phyloP scores from a whole-genome alignment of 1,140 invertebrate genomes.

The Pseudomyrmex dendroicus region DNA sequence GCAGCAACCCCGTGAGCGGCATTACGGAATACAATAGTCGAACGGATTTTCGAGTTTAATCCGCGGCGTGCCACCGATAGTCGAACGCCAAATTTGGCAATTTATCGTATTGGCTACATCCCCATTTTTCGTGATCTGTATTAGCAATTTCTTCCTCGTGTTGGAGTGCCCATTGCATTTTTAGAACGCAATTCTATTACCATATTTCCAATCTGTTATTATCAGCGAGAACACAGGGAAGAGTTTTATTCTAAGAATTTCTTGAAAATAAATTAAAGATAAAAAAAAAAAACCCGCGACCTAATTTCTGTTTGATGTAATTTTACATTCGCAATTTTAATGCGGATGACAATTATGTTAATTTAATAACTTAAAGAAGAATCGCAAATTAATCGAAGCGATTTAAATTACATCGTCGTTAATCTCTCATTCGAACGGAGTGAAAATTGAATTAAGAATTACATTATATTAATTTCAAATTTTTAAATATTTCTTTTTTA shows the following conservation, averaged over 20 bases:
- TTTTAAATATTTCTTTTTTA: too few relatives aligned
- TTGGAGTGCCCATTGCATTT: too few relatives aligned
- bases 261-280: neutral
- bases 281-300: neutral
- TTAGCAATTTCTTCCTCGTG: neutral
- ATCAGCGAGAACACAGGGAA: neutral
- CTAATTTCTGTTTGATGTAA: neutral
- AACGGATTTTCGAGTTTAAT: constrained; percentile 45
- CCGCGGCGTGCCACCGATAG: constrained; percentile 1
- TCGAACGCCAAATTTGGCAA: constrained; percentile 43
- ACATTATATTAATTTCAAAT: constrained; percentile 3
- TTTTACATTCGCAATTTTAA: neutral
- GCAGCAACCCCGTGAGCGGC: constrained; percentile 42
- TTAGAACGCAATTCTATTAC: neutral
- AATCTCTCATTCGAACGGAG: neutral
- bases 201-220: neutral
- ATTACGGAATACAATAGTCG: constrained; percentile 31
- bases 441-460: constrained; percentile 11
- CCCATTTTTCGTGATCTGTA: neutral
- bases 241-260: neutral
- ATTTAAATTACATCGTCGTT: neutral
- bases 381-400: neutral
- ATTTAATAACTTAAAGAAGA: constrained; percentile 9
- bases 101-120: constrained; percentile 14
- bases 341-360: neutral